Conservation (phyloP, 1,140 invertebrate genomes). For the Bombus superbus region DNA sequence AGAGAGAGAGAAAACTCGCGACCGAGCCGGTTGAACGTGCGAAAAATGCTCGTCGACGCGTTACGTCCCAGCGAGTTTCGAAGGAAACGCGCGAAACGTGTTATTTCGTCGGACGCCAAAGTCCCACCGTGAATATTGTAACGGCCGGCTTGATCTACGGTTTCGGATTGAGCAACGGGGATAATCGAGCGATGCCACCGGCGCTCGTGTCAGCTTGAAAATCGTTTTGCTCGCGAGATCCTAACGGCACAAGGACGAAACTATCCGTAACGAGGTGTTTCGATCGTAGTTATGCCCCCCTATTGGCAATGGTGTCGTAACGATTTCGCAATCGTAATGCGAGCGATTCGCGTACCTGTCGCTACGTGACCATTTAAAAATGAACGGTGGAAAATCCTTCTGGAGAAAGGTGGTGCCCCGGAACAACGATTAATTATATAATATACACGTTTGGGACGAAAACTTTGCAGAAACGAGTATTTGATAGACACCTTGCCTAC, state of each 20-base stretch:
- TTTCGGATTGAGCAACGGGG: not conserved
- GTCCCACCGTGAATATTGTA: not conserved
- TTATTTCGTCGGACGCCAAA: slow-evolving; percentile 9
- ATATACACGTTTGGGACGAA: not conserved
- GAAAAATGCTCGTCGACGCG: slow-evolving; percentile 43
- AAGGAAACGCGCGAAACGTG: slow-evolving; percentile 18
- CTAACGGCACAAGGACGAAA: not conserved
- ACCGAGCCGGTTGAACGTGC: not conserved
- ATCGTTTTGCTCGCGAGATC: not conserved
- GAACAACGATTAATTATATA: not conserved
- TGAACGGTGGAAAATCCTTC: not conserved
- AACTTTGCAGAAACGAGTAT: not conserved
- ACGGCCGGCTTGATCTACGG: slow-evolving; percentile 12
- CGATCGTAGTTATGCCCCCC: not conserved
- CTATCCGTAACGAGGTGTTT: not conserved
- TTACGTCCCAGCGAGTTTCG: slow-evolving; percentile 1
- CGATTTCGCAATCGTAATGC: not conserved
- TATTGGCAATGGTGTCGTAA: not conserved
- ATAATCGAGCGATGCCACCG: slow-evolving; percentile 25
- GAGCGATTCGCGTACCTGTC: not conserved
- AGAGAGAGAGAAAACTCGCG: not conserved
- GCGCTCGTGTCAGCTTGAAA: not conserved
- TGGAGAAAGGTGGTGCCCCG: not conserved
- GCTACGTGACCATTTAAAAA: not conserved
- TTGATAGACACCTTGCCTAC: too few relatives aligned